These are phyloP conservation scores for Pheosia tremula DNA, from an alignment of 2,888 invertebrate genomes.

Conservation along the genomic window DNA sequence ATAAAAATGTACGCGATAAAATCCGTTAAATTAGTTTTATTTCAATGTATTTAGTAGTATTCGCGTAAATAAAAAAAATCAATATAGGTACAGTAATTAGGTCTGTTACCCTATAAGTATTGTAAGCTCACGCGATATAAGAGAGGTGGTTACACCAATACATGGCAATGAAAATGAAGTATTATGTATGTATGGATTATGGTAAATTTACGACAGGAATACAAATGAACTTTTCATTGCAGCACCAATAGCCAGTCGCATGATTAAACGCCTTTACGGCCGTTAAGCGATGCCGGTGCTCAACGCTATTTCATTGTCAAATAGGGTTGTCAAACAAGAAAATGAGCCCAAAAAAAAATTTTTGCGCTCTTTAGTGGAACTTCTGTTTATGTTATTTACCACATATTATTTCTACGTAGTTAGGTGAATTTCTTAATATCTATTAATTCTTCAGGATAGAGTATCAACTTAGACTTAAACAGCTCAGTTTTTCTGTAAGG, in stretches of 20 bases:
- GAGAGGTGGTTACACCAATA: background rate
- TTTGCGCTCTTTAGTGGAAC: no score
- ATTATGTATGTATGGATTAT: slow-evolving; percentile 5
- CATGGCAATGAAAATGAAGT: slow-evolving; percentile 2
- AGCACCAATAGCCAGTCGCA: slow-evolving; percentile 37
- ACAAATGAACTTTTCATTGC: slow-evolving; percentile 44
- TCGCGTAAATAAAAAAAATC: no score
- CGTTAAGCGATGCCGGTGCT: slow-evolving; percentile 63
- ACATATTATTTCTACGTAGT: no score
- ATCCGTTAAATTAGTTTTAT: no score
- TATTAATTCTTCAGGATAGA: no score
- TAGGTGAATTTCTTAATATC: no score
- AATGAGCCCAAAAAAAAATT: background rate
- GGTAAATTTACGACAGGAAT: slow-evolving; percentile 8
- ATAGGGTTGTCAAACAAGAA: slow-evolving; percentile 51
- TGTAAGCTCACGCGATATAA: background rate
- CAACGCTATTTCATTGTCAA: slow-evolving; percentile 50
- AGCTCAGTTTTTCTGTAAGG: no score
- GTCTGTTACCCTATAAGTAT: background rate
- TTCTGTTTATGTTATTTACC: no score
- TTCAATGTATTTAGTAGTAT: no score
- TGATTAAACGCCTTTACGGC: slow-evolving; percentile 69
- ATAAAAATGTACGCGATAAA: no score
- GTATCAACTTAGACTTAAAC: no score
- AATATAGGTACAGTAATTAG: background rate